Base-by-base conservation (phyloP, 2,797 vertebrate species). In the Merluccius polli region DNA sequence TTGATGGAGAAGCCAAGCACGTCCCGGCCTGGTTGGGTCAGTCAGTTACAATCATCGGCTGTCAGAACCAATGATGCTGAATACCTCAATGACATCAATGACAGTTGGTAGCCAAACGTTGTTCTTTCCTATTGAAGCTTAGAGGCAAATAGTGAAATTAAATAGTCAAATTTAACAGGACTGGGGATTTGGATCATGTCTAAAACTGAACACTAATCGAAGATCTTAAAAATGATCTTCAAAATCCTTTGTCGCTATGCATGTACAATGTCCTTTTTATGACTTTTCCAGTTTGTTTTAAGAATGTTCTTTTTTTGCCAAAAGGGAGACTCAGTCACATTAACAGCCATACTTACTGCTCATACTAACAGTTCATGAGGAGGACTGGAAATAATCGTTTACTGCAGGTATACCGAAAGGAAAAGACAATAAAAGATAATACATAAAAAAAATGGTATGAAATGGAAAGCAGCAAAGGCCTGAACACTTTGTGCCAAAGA, bases 281-380 rank as follows among this genome's bases (percentile, higher is more conserved):
- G 59, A 65, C 59, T 65, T 65, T 65, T 27, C 59, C 10, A 65
- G 24, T 6, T 24, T 24, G n/a, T 63, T 63, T 63, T 24, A 63
- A 63, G 52, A 63, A 63, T 10, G n/a, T 65, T 65, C 24, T 27
- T 3, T 65, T 27, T 65, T 9, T 8, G n/a, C 24, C 59, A 65
- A 65, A 13, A 65, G n/a, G 59, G n/a, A 65, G 59, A 27, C 24
- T 65, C n/a, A 27, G 59, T 65, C 59, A 27, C 24, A 65, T 27
- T 27, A 65, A 65, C 59, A 65, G 59, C 24, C 59, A 65, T 65
- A 65, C 59, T 65, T 59, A n/a, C n/a, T 65, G 59, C n/a, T 29
- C 24, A 12, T 63, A 63, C 52, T 63, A 63, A 63, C 9, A n/a
- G 21, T 63, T 63, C n/a, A 24, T 15, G 52, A 24, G n/a, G 59